Evolutionary conservation across 92 coral and sea anemone genomes (phyloP).

Genomic region (Pocillopora grandis): DNA sequence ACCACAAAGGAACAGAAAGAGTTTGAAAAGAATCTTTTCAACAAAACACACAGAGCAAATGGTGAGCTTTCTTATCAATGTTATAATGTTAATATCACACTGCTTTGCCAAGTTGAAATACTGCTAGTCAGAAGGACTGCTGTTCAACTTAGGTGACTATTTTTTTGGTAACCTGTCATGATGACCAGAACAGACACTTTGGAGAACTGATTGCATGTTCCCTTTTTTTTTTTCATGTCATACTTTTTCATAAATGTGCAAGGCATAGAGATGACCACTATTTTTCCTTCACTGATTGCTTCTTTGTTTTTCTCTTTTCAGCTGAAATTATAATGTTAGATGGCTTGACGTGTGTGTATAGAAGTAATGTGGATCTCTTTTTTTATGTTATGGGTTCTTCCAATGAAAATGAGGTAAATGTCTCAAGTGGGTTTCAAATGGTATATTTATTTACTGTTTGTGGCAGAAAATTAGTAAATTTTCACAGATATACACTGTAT

Average conservation of each 20-base stretch:
- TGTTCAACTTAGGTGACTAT: too few relatives aligned
- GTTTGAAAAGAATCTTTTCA: slow-evolving; percentile 97
- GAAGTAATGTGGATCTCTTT: slow-evolving; percentile 97
- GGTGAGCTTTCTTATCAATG: slow-evolving; percentile 51
- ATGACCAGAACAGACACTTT: too few relatives aligned
- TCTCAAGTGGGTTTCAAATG: background rate
- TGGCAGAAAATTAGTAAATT: too few relatives aligned
- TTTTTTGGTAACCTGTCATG: too few relatives aligned
- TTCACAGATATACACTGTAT: too few relatives aligned
- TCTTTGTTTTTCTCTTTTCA: slow-evolving; percentile 33
- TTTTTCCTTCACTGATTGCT: background rate
- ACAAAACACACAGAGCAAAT: slow-evolving; percentile 98
- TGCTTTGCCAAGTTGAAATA: too few relatives aligned
- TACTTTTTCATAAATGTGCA: too few relatives aligned
- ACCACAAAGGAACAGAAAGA: slow-evolving; percentile 97
- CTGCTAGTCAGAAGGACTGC: too few relatives aligned
- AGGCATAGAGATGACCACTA: background rate
- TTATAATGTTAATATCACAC: too few relatives aligned
- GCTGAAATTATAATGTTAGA: slow-evolving; percentile 99
- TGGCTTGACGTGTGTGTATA: slow-evolving; percentile 98
- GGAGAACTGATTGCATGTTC: too few relatives aligned
- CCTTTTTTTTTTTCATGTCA: too few relatives aligned
- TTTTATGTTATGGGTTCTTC: slow-evolving; percentile 98
- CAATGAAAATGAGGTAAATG: slow-evolving; percentile 92
- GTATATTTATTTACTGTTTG: too few relatives aligned